Percentiles rank a stretch among this genome's conserved stretches.
Conservation (phyloP, 1,140 invertebrate genomes). For the Heliconius congener region DNA sequence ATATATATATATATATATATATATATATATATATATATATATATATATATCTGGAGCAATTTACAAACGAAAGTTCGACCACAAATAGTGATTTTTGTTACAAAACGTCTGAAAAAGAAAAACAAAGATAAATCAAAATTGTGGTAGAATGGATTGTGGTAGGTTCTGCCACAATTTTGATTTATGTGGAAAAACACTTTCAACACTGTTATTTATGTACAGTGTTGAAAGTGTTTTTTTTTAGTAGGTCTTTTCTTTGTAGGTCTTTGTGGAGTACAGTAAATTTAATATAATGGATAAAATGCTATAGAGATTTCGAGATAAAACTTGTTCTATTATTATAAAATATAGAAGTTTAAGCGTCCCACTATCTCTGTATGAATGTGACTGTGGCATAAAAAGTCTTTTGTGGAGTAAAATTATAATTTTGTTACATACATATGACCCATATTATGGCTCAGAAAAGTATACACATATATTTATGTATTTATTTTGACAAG, state of each 20-base stretch:
- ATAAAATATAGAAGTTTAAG: constrained; percentile 5
- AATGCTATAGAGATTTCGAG: constrained; percentile 14
- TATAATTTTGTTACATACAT: not conserved
- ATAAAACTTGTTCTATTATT: constrained; percentile 22
- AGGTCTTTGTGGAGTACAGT: constrained; percentile 11
- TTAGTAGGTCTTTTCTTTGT: not conserved
- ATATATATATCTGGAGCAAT: not conserved
- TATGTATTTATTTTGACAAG: no score
- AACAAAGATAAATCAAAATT: not conserved
- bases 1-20: no score
- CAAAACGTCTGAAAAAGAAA: not conserved
- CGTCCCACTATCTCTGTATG: not conserved
- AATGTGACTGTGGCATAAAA: not conserved
- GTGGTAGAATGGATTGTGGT: no score
- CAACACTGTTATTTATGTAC: not conserved
- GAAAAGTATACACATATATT: not conserved
- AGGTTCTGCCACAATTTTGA: no score
- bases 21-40: no score
- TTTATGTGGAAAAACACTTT: no score
- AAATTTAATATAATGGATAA: constrained; percentile 19
- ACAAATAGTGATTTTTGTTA: not conserved
- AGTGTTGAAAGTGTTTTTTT: no score
- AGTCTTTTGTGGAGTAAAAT: not conserved
- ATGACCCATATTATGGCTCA: not conserved
- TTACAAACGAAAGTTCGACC: not conserved